phyloP scores from a whole-genome alignment of 2,797 vertebrate species.

The Melanotaenia parkinsoni region DNA sequence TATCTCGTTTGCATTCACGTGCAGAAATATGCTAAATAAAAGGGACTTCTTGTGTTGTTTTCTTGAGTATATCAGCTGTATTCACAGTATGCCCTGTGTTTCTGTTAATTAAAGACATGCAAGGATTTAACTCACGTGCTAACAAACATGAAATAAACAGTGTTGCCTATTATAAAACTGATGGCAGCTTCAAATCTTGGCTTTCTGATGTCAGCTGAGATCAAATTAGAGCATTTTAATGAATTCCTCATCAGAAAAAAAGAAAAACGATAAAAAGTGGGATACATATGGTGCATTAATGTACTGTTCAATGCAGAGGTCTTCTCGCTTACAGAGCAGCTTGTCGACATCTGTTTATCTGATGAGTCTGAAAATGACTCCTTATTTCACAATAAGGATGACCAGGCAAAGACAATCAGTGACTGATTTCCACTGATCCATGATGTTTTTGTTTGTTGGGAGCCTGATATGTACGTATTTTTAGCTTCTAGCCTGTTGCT shows the following conservation, averaged over 20 bases:
- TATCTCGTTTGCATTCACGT: background rate
- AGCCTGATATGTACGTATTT: slow-evolving; percentile 21
- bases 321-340: slow-evolving; percentile 77
- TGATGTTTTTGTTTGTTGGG: slow-evolving; percentile 31
- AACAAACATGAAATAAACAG: background rate
- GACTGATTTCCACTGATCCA: slow-evolving; percentile 55
- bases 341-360: slow-evolving; percentile 85
- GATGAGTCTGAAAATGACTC: slow-evolving; percentile 77
- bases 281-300: slow-evolving; percentile 61
- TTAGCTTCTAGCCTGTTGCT: slow-evolving; percentile 31
- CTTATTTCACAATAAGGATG: slow-evolving; percentile 60
- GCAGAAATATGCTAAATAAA: background rate
- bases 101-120: background rate
- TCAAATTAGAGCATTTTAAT: slow-evolving; percentile 21
- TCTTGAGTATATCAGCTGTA: background rate
- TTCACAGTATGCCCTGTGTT: background rate
- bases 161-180: background rate
- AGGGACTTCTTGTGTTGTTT: background rate
- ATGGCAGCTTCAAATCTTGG: background rate
- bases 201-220: slow-evolving; percentile 5
- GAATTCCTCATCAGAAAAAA: slow-evolving; percentile 30
- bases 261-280: background rate
- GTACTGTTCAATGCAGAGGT: slow-evolving; percentile 66
- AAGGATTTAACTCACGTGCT: background rate
- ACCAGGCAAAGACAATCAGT: slow-evolving; percentile 67